Percentiles rank a stretch among this genome's conserved stretches.
These are phyloP conservation scores for Crotalus helleri DNA, from an alignment of 2,113 vertebrate species.

Conservation along the genomic window DNA sequence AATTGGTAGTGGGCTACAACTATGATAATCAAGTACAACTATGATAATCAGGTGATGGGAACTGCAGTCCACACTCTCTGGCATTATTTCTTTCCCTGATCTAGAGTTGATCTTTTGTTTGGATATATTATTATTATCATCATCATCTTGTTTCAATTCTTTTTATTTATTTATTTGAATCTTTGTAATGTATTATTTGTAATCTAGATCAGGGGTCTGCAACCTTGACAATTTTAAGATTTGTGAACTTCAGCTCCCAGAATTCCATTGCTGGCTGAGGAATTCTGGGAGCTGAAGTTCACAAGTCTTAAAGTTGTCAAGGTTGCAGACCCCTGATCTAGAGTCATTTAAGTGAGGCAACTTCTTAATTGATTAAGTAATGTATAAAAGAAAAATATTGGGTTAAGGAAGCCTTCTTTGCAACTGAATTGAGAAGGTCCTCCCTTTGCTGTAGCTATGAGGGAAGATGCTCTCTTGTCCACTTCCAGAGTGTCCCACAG, in stretches of 20 bases:
- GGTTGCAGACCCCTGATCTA: neutral
- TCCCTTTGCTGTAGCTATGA: neutral
- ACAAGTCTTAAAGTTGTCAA: too few species aligned
- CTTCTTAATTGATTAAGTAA: neutral
- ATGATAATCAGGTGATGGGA: neutral
- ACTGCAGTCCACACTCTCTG: neutral
- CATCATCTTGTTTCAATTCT: neutral
- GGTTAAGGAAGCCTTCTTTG: neutral
- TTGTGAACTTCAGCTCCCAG: too few species aligned
- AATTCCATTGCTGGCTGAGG: too few species aligned
- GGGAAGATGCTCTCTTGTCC: neutral
- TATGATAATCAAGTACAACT: neutral
- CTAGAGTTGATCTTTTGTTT: neutral
- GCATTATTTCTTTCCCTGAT: neutral
- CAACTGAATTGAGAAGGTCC: neutral
- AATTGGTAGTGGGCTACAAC: neutral
- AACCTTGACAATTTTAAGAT: too few species aligned
- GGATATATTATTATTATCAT: neutral
- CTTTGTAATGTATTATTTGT: neutral
- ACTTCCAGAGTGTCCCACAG: neutral
- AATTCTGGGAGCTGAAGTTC: too few species aligned
- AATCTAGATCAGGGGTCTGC: neutral
- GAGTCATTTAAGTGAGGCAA: neutral
- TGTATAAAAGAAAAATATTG: neutral
- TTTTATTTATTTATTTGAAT: neutral